Base-by-base conservation (phyloP, 2,113 vertebrate species). In the Lagopus muta region DNA sequence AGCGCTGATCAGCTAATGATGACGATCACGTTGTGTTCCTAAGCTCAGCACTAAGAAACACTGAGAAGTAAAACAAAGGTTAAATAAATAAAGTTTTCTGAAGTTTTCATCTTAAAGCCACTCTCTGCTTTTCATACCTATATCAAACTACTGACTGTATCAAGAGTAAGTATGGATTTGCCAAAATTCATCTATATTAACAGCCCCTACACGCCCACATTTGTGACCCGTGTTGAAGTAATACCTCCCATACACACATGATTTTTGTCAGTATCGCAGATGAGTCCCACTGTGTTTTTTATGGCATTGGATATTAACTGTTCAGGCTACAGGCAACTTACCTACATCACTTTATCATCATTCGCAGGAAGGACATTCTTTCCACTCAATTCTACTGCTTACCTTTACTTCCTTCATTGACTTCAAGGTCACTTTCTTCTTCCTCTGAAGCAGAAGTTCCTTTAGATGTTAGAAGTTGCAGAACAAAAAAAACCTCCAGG, bases 401-500 rank as follows among this genome's bases (percentile, higher is more conserved):
- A 98, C 98, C 97, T 95, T 91, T 62, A 80, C 40, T 73, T 90
- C 69, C 71, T 93, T 84, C 92, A 87, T 12, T 87, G 43, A 73
- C 60, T 88, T 97, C 97, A 86, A 95, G 48, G 45, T 97, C 96
- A 70, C 70, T 90, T 14, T 97, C 92, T n/a, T 75, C 96, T 80
- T 97, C 94, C 78, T 97, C 93, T 50, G 86, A 65, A 71, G 84
- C 1, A 38, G 95, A 94, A 82, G 97, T 97, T 70, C 98, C 98
- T 80, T 97, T 98, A 90, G 98, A 99, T 12, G 99, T 99, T 69
- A 99, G 97, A 78, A 99, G 96, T 93, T 99, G 99, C 95, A 99
- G 98, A 91, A 99, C 97, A 94, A 99, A 99, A 97, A 99, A 99
- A 47, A 99, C 98, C 98, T 99, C 99, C 98, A 99, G 91, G 91